Conservation (phyloP, 2,888 invertebrate species). For the Diogma glabrata region DNA sequence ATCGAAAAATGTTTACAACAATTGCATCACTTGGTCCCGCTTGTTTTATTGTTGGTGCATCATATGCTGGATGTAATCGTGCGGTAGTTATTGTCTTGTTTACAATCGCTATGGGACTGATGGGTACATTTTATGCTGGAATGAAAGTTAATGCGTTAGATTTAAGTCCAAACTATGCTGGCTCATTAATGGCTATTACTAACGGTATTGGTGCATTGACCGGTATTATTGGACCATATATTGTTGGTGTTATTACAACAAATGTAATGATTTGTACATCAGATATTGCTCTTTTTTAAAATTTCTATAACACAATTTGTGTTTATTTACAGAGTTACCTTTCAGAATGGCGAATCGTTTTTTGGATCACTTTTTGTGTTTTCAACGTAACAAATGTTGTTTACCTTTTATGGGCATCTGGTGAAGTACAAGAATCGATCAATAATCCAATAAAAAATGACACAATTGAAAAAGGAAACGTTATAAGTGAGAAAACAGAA, state of each 20-base stretch:
- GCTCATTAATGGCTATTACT: slow-evolving; percentile 55
- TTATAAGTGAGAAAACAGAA: too few species aligned
- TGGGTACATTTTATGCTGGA: slow-evolving; percentile 59
- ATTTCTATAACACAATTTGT: background rate
- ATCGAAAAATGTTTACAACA: slow-evolving; percentile 55
- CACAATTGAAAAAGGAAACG: too few species aligned
- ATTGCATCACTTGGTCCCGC: slow-evolving; percentile 57
- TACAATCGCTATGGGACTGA: slow-evolving; percentile 54
- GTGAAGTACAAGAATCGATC: slow-evolving; percentile 51
- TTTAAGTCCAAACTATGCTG: slow-evolving; percentile 53
- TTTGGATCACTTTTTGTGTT: slow-evolving; percentile 65
- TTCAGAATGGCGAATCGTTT: slow-evolving; percentile 63
- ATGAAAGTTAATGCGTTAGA: slow-evolving; percentile 59
- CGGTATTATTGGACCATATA: slow-evolving; percentile 55
- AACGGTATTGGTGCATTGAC: slow-evolving; percentile 61
- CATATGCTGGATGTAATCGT: slow-evolving; percentile 55
- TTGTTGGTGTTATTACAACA: slow-evolving; percentile 53
- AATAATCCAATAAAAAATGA: too few species aligned
- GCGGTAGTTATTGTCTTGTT: slow-evolving; percentile 47
- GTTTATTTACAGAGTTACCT: slow-evolving; percentile 40
- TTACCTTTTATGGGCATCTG: slow-evolving; percentile 59
- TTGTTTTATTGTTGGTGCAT: slow-evolving; percentile 52
- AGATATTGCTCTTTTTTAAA: too few species aligned
- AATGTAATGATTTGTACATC: too few species aligned
- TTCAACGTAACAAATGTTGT: slow-evolving; percentile 54